Conservation (phyloP, 2,888 invertebrate genomes). For the Ditula angustiorana region DNA sequence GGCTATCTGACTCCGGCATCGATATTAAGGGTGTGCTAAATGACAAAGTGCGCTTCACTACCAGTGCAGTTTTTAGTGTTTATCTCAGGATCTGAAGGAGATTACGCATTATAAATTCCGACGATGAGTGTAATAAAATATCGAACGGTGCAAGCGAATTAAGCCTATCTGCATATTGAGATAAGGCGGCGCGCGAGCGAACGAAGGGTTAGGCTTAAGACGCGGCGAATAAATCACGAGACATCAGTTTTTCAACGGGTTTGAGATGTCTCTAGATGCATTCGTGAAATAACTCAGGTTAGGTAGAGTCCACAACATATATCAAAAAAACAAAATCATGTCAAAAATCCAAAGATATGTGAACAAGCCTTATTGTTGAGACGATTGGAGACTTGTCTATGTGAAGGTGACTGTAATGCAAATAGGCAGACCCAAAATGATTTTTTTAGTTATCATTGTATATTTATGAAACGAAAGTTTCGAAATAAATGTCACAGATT, state of each 20-base stretch:
- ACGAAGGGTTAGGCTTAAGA: constrained; percentile 45
- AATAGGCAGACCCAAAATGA: no score
- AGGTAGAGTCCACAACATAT: neutral
- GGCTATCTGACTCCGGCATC: constrained; percentile 78
- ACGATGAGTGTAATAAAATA: constrained; percentile 67
- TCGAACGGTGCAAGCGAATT: constrained; percentile 58
- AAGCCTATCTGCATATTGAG: constrained; percentile 64
- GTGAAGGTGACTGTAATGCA: no score
- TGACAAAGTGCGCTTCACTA: constrained; percentile 81
- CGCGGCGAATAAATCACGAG: constrained; percentile 60
- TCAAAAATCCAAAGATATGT: no score
- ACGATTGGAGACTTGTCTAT: no score
- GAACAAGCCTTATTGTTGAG: no score
- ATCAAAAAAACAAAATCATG: no score
- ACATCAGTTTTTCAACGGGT: constrained; percentile 3
- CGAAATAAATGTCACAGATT: no score
- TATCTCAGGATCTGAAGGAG: constrained; percentile 70
- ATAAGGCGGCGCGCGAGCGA: constrained; percentile 55
- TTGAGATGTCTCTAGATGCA: neutral
- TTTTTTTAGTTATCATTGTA: no score
- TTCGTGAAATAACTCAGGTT: neutral
- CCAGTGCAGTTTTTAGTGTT: constrained; percentile 75
- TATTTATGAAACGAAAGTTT: no score
- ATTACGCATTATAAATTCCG: constrained; percentile 71
- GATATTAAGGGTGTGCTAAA: constrained; percentile 81